Conservation (phyloP, 2,888 invertebrate species). For the Ephialtes manifestator region DNA sequence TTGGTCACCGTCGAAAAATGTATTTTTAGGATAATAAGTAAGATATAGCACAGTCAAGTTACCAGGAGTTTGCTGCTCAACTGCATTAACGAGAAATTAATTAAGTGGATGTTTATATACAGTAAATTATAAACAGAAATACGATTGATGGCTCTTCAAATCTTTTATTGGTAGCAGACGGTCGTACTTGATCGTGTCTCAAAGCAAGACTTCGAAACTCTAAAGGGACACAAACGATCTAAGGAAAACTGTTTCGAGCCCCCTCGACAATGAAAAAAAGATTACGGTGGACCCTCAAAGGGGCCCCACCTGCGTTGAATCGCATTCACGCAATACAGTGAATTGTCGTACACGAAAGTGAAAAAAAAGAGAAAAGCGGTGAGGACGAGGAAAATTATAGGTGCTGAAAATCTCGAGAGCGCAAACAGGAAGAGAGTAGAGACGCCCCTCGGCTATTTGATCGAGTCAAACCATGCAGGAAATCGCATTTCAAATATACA, state of each 20-base stretch:
- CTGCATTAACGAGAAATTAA: constrained; percentile 40
- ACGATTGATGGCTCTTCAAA: constrained; percentile 3
- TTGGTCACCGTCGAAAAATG: no score
- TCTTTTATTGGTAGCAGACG: constrained; percentile 1
- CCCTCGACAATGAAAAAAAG: constrained; percentile 74
- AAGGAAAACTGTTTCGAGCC: constrained; percentile 67
- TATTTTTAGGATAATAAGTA: not conserved
- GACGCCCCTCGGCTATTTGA: constrained; percentile 69
- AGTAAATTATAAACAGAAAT: constrained; percentile 40
- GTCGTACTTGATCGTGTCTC: constrained; percentile 27
- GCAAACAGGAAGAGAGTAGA: constrained; percentile 82
- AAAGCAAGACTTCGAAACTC: constrained; percentile 36
- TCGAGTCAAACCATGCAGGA: constrained; percentile 83
- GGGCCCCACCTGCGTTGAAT: constrained; percentile 65
- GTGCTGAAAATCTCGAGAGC: constrained; percentile 83
- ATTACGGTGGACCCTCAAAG: constrained; percentile 72
- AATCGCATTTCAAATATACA: constrained; percentile 79
- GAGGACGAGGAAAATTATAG: constrained; percentile 82
- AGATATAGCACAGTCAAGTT: not conserved
- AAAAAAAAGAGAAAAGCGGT: constrained; percentile 74
- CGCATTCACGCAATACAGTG: constrained; percentile 78
- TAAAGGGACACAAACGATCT: constrained; percentile 4
- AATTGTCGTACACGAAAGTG: constrained; percentile 73
- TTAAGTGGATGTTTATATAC: constrained; percentile 14
- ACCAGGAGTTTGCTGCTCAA: not conserved